These are phyloP conservation scores for Neoascia interrupta DNA, from an alignment of 2,888 invertebrate species.

Conservation along the genomic window DNA sequence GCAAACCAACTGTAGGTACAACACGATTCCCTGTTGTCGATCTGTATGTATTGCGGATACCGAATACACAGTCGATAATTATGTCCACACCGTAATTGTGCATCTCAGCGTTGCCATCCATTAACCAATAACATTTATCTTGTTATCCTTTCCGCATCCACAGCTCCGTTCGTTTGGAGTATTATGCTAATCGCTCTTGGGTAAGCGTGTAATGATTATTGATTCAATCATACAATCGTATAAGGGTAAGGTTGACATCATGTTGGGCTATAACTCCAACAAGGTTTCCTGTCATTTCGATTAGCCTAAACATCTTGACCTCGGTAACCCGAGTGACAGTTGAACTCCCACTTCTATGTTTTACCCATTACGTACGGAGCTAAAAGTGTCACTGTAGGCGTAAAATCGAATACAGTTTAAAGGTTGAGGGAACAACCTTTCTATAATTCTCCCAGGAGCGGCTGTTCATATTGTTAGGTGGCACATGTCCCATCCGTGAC, in stretches of 20 bases:
- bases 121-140: slow-evolving; percentile 60
- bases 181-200: slow-evolving; percentile 61
- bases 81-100: slow-evolving; percentile 59
- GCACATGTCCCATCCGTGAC: slow-evolving; percentile 34
- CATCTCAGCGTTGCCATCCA: slow-evolving; percentile 62
- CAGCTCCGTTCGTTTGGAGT: slow-evolving; percentile 53
- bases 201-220: slow-evolving; percentile 67
- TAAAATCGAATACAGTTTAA: too few relatives aligned
- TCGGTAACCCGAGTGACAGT: slow-evolving; percentile 18
- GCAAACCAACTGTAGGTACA: neutral
- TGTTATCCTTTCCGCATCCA: slow-evolving; percentile 62
- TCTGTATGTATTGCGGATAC: neutral
- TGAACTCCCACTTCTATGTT: too few relatives aligned
- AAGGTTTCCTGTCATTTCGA: slow-evolving; percentile 32
- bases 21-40: neutral
- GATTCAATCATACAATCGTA: slow-evolving; percentile 52
- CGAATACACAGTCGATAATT: slow-evolving; percentile 47
- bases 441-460: too few relatives aligned
- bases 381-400: too few relatives aligned
- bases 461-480: too few relatives aligned
- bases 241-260: too few relatives aligned
- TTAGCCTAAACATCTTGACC: slow-evolving; percentile 62
- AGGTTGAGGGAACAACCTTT: too few relatives aligned
- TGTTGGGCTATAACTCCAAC: too few relatives aligned
- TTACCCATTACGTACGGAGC: too few relatives aligned